phyloP scores from a whole-genome alignment of 2,797 vertebrate species.

The Tokudaia muenninki region DNA sequence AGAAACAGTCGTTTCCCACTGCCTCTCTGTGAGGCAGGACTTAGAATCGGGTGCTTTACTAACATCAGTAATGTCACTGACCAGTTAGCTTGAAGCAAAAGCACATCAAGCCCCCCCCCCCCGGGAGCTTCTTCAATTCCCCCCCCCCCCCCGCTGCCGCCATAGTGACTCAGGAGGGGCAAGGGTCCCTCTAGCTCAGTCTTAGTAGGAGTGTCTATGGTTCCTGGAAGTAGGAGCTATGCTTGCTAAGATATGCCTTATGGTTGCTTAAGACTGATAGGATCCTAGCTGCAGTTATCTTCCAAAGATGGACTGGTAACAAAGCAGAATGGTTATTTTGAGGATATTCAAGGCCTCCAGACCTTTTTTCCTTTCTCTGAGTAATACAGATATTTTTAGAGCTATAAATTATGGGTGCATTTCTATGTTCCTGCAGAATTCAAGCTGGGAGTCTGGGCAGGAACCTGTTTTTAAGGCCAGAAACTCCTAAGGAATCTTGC shows the following conservation, averaged over 20 bases:
- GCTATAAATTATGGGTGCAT: slow-evolving; percentile 33
- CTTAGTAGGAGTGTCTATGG: neutral
- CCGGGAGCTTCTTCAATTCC: neutral
- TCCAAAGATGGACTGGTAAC: neutral
- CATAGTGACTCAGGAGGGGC: accelerated
- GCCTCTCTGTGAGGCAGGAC: neutral
- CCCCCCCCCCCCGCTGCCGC: too few species aligned
- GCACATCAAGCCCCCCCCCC: neutral
- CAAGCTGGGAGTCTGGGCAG: neutral
- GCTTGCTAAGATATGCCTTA: neutral
- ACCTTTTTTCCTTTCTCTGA: slow-evolving; percentile 58
- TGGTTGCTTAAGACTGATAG: neutral
- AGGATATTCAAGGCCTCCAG: neutral
- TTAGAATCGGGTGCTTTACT: neutral
- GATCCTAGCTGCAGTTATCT: neutral
- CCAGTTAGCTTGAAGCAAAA: neutral
- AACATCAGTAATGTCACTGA: neutral
- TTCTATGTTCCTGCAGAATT: slow-evolving; percentile 36
- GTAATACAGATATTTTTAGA: slow-evolving; percentile 67
- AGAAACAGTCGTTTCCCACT: neutral
- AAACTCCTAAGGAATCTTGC: neutral
- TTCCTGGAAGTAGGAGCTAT: neutral
- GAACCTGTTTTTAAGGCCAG: neutral
- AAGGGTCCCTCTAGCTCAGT: neutral
- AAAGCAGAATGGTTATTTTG: neutral